phyloP scores from a whole-genome alignment of 2,888 invertebrate genomes.

The Ormia ochracea region DNA sequence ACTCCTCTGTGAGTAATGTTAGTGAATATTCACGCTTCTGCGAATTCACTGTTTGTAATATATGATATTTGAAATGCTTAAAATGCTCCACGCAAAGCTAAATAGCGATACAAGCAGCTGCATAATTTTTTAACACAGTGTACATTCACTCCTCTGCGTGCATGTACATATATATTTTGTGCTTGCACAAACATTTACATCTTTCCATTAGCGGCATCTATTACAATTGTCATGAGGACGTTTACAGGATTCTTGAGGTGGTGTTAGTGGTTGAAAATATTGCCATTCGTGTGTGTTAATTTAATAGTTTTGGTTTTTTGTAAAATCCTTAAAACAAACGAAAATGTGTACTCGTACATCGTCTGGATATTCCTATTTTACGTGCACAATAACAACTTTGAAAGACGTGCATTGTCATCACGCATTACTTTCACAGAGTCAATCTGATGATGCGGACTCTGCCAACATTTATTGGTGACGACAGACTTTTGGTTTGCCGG shows the following conservation, averaged over 20 bases:
- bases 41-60: no score
- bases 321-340: background rate
- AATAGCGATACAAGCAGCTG: no score
- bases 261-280: background rate
- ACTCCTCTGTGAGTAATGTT: no score
- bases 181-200: no score
- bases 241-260: conserved; percentile 1
- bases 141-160: background rate
- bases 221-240: conserved; percentile 24
- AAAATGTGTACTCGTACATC: background rate
- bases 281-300: background rate
- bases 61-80: no score
- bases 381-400: conserved; percentile 8
- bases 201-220: background rate
- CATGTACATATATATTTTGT: background rate
- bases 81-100: no score
- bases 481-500: background rate
- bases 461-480: conserved; percentile 29
- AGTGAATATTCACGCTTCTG: no score
- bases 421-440: conserved; percentile 3
- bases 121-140: no score
- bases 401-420: conserved; percentile 6
- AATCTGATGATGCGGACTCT: conserved; percentile 23
- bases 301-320: conserved; percentile 4
- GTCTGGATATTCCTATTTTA: background rate